phyloP scores from a whole-genome alignment of 2,113 vertebrate species.

The Gymnocephalus cernua region DNA sequence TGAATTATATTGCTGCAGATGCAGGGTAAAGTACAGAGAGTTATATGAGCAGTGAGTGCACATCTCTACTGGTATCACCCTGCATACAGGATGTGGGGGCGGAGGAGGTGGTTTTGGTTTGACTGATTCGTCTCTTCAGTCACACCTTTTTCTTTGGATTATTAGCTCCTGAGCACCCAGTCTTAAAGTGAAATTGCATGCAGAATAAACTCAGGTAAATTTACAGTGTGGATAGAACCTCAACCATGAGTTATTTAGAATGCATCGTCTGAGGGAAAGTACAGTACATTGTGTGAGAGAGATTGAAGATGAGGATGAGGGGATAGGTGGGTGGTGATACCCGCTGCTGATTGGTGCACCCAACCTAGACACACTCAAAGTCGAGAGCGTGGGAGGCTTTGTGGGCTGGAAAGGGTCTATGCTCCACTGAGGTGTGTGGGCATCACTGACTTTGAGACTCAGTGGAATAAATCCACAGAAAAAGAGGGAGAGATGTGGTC shows the following conservation, averaged over 20 bases:
- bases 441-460: constrained; percentile 54
- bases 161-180: constrained; percentile 18
- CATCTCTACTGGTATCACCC: constrained; percentile 56
- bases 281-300: constrained; percentile 32
- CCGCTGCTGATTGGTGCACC: constrained; percentile 52
- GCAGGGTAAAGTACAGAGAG: constrained; percentile 63
- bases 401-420: constrained; percentile 65
- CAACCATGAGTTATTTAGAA: constrained; percentile 22
- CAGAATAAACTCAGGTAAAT: constrained; percentile 17
- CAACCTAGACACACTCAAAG: constrained; percentile 64
- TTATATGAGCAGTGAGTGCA: constrained; percentile 58
- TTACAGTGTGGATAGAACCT: not conserved
- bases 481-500: constrained; percentile 46
- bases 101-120: constrained; percentile 66
- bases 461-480: constrained; percentile 43
- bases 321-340: constrained; percentile 53
- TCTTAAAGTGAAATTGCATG: constrained; percentile 29
- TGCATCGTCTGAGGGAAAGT: constrained; percentile 26
- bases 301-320: constrained; percentile 52
- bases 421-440: constrained; percentile 71
- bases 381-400: constrained; percentile 68
- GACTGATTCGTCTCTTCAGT: constrained; percentile 63
- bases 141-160: constrained; percentile 55
- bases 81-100: constrained; percentile 69
- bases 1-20: constrained; percentile 61